Evolutionary conservation across 2,797 vertebrate genomes (phyloP).

Genomic region (Leucoraja ocellata): DNA sequence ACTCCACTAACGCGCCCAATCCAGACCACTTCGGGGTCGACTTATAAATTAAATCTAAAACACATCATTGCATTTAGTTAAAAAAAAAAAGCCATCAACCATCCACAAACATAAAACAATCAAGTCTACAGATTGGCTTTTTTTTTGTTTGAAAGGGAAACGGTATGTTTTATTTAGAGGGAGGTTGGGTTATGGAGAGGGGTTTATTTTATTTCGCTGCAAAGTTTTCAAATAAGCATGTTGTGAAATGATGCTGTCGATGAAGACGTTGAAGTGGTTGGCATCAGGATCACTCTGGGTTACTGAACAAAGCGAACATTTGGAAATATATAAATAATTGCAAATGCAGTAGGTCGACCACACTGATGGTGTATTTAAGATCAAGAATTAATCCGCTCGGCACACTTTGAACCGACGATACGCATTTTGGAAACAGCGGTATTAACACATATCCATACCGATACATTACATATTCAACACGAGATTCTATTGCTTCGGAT

Average conservation of each 20-base stretch:
- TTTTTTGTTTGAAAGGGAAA: background rate
- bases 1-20: background rate
- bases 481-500: background rate
- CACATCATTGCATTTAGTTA: background rate
- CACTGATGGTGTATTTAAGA: background rate
- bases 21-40: background rate
- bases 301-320: background rate
- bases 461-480: background rate
- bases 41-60: conserved; percentile 1
- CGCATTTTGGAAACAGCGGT: too few species aligned
- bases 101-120: background rate
- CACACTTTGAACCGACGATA: background rate
- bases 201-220: background rate
- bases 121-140: background rate
- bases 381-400: background rate
- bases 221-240: background rate
- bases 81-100: background rate
- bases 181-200: background rate
- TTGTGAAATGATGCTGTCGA: background rate
- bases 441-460: background rate
- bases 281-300: too few species aligned
- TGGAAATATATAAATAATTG: background rate
- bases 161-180: background rate
- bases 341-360: background rate
- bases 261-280: background rate